phyloP scores from a whole-genome alignment of 2,113 vertebrate genomes.

The Uropsilus gracilis region DNA sequence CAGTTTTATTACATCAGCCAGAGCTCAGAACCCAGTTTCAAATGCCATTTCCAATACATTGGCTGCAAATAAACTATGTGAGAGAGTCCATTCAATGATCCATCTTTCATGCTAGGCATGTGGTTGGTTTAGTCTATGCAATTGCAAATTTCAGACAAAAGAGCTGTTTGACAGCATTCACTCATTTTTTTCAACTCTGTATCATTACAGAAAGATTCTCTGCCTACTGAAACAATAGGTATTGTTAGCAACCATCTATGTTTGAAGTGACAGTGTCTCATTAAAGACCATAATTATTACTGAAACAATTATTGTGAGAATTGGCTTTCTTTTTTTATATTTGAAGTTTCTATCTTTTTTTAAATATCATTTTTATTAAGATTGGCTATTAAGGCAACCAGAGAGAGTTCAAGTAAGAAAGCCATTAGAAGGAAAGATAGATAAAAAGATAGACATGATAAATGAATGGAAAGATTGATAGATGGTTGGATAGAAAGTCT shows the following conservation, averaged over 20 bases:
- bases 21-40: neutral
- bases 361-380: slow-evolving; percentile 41
- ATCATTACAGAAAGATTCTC: slow-evolving; percentile 18
- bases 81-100: neutral
- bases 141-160: slow-evolving; percentile 55
- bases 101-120: neutral
- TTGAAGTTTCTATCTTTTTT: neutral
- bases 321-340: neutral
- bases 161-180: slow-evolving; percentile 19
- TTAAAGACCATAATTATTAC: neutral
- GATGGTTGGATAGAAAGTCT: accelerated
- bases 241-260: slow-evolving; percentile 12
- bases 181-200: slow-evolving; percentile 24
- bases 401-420: neutral
- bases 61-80: slow-evolving; percentile 1
- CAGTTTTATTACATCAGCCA: neutral
- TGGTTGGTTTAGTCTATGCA: neutral
- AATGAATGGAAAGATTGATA: too few relatives aligned
- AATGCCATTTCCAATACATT: slow-evolving; percentile 39
- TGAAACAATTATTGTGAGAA: neutral
- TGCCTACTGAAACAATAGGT: slow-evolving; percentile 43
- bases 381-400: neutral
- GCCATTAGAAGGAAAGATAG: neutral
- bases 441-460: neutral
- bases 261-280: neutral